Evolutionary conservation across 2,888 invertebrate species (phyloP).

Genomic region (Drosophila bunnanda): DNA sequence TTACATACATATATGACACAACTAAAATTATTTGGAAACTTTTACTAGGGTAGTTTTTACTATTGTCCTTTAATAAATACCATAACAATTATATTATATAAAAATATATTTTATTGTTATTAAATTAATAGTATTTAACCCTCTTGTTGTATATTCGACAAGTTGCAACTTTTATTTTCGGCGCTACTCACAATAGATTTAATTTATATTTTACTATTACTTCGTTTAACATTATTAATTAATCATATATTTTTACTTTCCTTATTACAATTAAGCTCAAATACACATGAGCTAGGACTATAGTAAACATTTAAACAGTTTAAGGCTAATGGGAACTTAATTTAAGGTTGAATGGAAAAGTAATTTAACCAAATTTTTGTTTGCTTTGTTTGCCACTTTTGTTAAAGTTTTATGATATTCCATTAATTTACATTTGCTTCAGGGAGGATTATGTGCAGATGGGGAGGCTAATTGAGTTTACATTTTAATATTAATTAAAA

Average conservation of each 20-base stretch:
- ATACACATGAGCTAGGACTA: background rate
- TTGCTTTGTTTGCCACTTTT: conserved; percentile 1
- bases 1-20: too few relatives aligned
- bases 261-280: background rate
- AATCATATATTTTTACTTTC: background rate
- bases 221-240: background rate
- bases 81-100: too few relatives aligned
- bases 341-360: background rate
- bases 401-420: conserved; percentile 12
- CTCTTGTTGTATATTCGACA: too few relatives aligned
- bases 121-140: too few relatives aligned
- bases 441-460: background rate
- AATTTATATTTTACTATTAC: background rate
- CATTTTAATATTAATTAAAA: conserved; percentile 26
- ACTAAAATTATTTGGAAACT: too few relatives aligned
- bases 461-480: conserved; percentile 19
- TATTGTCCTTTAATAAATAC: too few relatives aligned
- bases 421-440: conserved; percentile 34
- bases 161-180: background rate
- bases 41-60: too few relatives aligned
- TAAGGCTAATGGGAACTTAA: conserved; percentile 2
- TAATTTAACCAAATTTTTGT: background rate
- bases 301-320: background rate
- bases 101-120: too few relatives aligned
- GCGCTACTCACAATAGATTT: background rate